These are phyloP conservation scores for Eupsilia transversa DNA, from an alignment of 2,888 invertebrate species.

Conservation along the genomic window DNA sequence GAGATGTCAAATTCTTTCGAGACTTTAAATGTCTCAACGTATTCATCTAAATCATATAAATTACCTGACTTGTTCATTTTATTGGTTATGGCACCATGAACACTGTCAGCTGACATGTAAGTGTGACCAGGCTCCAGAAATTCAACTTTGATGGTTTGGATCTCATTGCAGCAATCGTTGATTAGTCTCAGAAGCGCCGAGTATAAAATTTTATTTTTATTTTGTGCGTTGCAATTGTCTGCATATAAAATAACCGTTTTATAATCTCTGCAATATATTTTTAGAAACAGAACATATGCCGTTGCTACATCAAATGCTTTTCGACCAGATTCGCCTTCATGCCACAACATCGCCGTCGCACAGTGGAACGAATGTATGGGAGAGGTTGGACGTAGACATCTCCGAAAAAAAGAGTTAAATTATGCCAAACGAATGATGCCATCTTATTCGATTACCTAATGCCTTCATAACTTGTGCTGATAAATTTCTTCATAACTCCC, in stretches of 20 bases:
- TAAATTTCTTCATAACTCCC: too few relatives aligned
- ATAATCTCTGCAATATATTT: too few relatives aligned
- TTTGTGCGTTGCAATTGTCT: not conserved
- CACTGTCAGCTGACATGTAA: conserved; percentile 23
- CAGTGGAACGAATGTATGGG: too few relatives aligned
- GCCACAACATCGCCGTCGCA: conserved; percentile 24
- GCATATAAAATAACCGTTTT: too few relatives aligned
- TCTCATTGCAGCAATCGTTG: conserved; percentile 12
- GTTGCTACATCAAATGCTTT: conserved; percentile 33
- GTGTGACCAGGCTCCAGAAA: not conserved
- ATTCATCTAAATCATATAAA: conserved; percentile 4
- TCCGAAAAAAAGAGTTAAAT: too few relatives aligned
- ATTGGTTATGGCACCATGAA: conserved; percentile 5
- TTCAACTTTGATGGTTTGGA: conserved; percentile 5
- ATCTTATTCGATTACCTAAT: too few relatives aligned
- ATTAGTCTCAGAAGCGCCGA: conserved; percentile 1
- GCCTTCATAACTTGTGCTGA: too few relatives aligned
- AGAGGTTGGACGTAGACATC: too few relatives aligned
- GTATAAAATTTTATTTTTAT: conserved; percentile 8
- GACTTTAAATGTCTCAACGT: not conserved
- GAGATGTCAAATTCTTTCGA: conserved; percentile 11
- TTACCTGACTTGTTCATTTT: conserved; percentile 14
- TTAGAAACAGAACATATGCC: conserved; percentile 20
- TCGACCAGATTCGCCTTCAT: conserved; percentile 26
- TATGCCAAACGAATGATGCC: too few relatives aligned